phyloP scores from a whole-genome alignment of 2,888 invertebrate genomes.

The Drosophila villosipedis region DNA sequence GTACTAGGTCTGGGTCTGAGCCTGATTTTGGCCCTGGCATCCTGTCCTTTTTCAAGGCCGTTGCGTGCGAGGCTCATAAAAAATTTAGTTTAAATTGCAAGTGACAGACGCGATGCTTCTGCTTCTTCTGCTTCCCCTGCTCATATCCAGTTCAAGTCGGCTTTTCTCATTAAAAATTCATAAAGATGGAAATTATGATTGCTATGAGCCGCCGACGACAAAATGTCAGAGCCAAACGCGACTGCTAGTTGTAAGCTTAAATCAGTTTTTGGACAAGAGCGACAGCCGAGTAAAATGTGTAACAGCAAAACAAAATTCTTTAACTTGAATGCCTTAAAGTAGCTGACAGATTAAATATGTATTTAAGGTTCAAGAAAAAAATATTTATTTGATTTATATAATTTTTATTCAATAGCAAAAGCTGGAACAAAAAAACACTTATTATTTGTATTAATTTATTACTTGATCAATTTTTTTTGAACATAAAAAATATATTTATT shows the following conservation, averaged over 20 bases:
- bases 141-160: slow-evolving; percentile 43
- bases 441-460: neutral
- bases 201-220: slow-evolving; percentile 74
- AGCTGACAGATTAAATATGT: neutral
- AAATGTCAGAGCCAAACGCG: slow-evolving; percentile 70
- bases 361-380: neutral
- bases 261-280: slow-evolving; percentile 3
- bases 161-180: slow-evolving; percentile 81
- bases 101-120: slow-evolving; percentile 60
- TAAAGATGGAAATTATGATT: slow-evolving; percentile 81
- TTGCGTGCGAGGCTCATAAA: slow-evolving; percentile 65
- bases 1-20: neutral
- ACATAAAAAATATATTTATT: neutral
- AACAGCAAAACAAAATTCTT: neutral
- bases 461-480: no score
- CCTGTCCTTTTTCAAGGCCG: slow-evolving; percentile 55
- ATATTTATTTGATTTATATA: neutral
- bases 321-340: neutral
- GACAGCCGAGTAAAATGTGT: neutral
- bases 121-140: slow-evolving; percentile 10
- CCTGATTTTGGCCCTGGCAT: slow-evolving; percentile 32
- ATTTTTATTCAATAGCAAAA: neutral
- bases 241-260: slow-evolving; percentile 25
- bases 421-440: neutral
- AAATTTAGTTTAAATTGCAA: slow-evolving; percentile 73